Evolutionary conservation across 1,140 invertebrate species (phyloP).

Genomic region (Drosophila busckii): DNA sequence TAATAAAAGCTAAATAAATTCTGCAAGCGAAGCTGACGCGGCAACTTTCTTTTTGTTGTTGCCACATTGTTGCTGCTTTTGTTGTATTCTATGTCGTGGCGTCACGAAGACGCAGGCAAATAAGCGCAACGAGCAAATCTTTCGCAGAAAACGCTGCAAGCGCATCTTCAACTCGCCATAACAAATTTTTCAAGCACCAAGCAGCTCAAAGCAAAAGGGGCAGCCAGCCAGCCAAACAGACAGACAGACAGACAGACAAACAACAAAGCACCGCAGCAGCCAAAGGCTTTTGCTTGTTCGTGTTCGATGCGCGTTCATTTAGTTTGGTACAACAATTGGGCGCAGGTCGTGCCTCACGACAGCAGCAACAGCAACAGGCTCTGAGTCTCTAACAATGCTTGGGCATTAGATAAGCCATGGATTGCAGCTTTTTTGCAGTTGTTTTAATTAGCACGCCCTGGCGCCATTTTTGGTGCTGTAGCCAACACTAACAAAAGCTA

Average conservation of each 20-base stretch:
- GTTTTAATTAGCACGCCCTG: slow-evolving; percentile 72
- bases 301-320: slow-evolving; percentile 74
- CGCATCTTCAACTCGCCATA: slow-evolving; percentile 60
- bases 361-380: slow-evolving; percentile 27
- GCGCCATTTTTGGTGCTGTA: slow-evolving; percentile 66
- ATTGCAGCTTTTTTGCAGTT: slow-evolving; percentile 22
- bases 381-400: slow-evolving; percentile 43
- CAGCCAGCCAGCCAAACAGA: slow-evolving; percentile 5
- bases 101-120: slow-evolving; percentile 72
- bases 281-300: slow-evolving; percentile 37
- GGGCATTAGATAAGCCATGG: slow-evolving; percentile 65
- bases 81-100: slow-evolving; percentile 63
- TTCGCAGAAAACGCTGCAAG: slow-evolving; percentile 63
- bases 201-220: no score
- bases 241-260: not conserved
- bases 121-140: slow-evolving; percentile 62
- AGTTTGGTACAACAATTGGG: slow-evolving; percentile 71
- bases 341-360: slow-evolving; percentile 72
- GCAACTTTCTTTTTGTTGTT: slow-evolving; percentile 59
- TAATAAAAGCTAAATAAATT: slow-evolving; percentile 30
- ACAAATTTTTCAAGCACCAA: slow-evolving; percentile 55
- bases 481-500: slow-evolving; percentile 45
- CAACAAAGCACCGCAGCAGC: slow-evolving; percentile 45
- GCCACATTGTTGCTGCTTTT: slow-evolving; percentile 6
- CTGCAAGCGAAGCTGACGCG: slow-evolving; percentile 53